Evolutionary conservation across 2,888 invertebrate genomes (phyloP).

Genomic region (Microctonus aethiopoides): DNA sequence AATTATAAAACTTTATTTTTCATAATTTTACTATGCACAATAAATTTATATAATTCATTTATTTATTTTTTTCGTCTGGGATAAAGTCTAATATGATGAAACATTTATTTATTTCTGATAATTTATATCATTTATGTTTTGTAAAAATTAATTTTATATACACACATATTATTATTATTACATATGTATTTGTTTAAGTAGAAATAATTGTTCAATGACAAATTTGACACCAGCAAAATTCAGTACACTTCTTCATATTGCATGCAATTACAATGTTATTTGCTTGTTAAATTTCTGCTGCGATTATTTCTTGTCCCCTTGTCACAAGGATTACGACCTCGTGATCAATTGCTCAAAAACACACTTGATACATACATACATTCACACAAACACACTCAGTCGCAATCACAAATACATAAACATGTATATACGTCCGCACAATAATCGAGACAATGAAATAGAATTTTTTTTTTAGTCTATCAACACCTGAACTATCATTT

Average conservation of each 20-base stretch:
- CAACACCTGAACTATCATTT: conserved; percentile 11
- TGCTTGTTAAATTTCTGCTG: background rate
- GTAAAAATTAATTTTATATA: no score
- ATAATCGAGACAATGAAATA: background rate
- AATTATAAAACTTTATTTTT: background rate
- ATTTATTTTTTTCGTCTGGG: background rate
- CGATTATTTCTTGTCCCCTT: conserved; percentile 1
- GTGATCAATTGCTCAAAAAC: background rate
- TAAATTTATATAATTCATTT: background rate
- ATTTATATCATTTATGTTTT: background rate
- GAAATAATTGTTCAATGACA: no score
- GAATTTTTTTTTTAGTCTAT: background rate
- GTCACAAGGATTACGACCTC: background rate
- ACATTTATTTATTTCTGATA: background rate
- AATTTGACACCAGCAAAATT: conserved; percentile 18
- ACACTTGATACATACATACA: background rate
- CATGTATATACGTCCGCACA: background rate
- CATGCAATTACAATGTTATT: conserved; percentile 14
- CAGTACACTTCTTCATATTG: conserved; percentile 19
- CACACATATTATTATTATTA: no score
- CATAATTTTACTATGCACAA: background rate
- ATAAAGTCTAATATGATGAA: background rate
- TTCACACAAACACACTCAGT: background rate
- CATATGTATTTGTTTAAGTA: no score
- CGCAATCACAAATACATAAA: background rate